Evolutionary conservation across 1,140 invertebrate genomes (phyloP), one percentile per base, ranked within the genome.

Genomic region (Euglossa dilemma): DNA sequence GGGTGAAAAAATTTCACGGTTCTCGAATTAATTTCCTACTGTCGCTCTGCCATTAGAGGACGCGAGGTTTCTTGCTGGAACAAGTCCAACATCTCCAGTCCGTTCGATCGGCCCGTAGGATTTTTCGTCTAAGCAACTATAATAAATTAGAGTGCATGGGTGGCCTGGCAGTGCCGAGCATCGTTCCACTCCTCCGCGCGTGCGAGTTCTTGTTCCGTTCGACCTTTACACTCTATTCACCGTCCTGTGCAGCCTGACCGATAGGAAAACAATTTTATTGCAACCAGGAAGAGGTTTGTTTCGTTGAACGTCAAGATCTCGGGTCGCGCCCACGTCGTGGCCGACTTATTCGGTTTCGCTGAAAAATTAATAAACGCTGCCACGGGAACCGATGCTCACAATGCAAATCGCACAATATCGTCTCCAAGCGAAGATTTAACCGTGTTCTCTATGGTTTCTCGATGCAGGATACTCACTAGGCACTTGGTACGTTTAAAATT

Each of bases 101-200:
- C 12, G 28, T 52, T 57, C 57, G 61, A 75, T 78, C 79, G 47
- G 47, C 69, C 73, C 64, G 36, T 45, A 59, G 67, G 52, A 86
- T 74, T 61, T 63, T 80, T 83, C 71, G 79, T 74, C 77, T 77
- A 80, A 85, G 73, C 61, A 80, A 78, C 67, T 69, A 20, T 70
- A 80, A 88, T 89, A 89, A 88, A 89, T 89, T 87, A 83, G 78
- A 89, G 63, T 43, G 69, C 87, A 85, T 72, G 85, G 87, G 88
- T 88, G 88, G 88, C 66, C 79, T n/a, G 43, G 18, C 69, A 18
- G 50, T 79, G 57, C 47, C 73, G 28, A 43, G 52, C 54, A 54
- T 59, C 59, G 76, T 84, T 69, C 61, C 61, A 73, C 61, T 87
- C 81, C 87, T 64, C 45, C 57, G 25, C 63, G 1, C 36, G 36